Evolutionary conservation across 2,797 vertebrate genomes (phyloP).

Genomic region (Tolypeutes matacus): DNA sequence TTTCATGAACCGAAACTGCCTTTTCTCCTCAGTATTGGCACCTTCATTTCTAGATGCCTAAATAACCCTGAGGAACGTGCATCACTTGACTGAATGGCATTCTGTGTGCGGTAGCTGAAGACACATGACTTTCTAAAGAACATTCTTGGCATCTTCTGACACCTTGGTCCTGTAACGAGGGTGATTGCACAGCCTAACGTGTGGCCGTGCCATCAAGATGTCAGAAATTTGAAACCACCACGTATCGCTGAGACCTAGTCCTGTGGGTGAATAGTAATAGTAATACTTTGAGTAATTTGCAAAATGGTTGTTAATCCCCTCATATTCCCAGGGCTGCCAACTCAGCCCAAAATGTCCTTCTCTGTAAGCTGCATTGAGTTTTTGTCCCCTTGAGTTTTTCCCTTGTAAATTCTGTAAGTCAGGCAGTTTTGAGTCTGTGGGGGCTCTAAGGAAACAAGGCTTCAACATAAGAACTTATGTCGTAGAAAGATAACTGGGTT

Average conservation of each 20-base stretch:
- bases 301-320: not conserved
- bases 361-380: not conserved
- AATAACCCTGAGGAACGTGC: not conserved
- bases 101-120: not conserved
- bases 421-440: not conserved
- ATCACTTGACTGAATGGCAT: not conserved
- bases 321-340: not conserved
- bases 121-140: not conserved
- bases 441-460: not conserved
- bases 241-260: not conserved
- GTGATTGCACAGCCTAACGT: not conserved
- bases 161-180: not conserved
- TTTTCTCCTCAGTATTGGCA: not conserved
- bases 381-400: not conserved
- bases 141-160: not conserved
- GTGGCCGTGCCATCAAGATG: not conserved
- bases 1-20: conserved; percentile 31
- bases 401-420: not conserved
- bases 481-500: not conserved
- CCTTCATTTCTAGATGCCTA: conserved; percentile 60
- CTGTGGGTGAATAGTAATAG: not conserved
- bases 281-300: not conserved
- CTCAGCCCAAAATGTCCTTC: not conserved
- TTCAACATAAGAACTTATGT: not conserved
- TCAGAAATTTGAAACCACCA: not conserved